Evolutionary conservation across 1,140 invertebrate species (phyloP).

Genomic region (Magallana ariakensis): DNA sequence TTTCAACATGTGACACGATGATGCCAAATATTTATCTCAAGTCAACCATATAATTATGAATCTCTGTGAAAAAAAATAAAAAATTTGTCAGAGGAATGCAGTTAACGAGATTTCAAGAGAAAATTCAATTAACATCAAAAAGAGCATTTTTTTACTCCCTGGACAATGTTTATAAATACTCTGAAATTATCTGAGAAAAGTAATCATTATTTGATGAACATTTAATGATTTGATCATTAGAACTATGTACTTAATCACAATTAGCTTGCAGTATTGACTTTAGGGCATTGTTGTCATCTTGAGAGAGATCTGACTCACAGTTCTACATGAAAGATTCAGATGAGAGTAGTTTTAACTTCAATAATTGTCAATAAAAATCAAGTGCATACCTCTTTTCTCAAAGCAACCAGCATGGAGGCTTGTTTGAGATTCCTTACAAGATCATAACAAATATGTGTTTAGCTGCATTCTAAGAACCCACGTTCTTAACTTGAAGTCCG

Average conservation of each 20-base stretch:
- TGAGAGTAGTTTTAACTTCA: not conserved
- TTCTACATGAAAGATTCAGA: not conserved
- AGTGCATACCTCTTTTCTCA: not conserved
- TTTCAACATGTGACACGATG: slow-evolving; percentile 17
- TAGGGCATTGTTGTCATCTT: too few relatives aligned
- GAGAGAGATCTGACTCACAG: too few relatives aligned
- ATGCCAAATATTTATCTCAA: not conserved
- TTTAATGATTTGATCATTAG: slow-evolving; percentile 11
- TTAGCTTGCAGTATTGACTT: not conserved
- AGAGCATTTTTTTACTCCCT: not conserved
- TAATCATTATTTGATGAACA: not conserved
- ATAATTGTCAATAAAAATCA: not conserved
- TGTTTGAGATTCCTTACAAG: not conserved
- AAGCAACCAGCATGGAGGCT: not conserved
- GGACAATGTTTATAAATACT: not conserved
- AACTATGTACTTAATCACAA: not conserved
- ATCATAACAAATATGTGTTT: not conserved
- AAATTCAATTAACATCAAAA: slow-evolving; percentile 10
- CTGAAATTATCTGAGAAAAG: not conserved
- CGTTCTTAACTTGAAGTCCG: not conserved
- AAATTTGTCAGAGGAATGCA: not conserved
- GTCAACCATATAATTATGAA: slow-evolving; percentile 19
- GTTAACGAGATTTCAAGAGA: slow-evolving; percentile 16
- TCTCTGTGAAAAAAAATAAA: not conserved
- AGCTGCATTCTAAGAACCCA: not conserved